Evolutionary conservation across 2,113 vertebrate species (phyloP).

Genomic region (Balaenoptera acutorostrata): DNA sequence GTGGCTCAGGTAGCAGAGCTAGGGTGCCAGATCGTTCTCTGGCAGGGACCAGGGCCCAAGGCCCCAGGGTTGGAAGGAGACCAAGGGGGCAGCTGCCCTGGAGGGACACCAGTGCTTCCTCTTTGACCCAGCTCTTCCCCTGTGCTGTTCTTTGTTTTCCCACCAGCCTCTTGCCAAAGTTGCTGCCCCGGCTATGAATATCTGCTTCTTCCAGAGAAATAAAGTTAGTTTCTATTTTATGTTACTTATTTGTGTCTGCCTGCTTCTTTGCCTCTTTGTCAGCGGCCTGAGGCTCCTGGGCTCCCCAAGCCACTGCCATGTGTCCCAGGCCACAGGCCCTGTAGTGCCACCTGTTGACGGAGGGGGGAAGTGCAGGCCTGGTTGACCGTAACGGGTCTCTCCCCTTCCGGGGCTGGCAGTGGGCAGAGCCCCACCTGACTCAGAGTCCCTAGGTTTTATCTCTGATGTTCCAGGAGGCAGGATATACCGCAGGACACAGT

Average conservation of each 20-base stretch:
- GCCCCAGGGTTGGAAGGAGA: constrained; percentile 54
- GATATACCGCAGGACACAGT: background rate
- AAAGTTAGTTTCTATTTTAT: constrained; percentile 76
- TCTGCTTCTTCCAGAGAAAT: constrained; percentile 74
- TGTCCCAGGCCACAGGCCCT: background rate
- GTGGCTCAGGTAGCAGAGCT: constrained; percentile 20
- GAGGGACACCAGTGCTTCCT: constrained; percentile 30
- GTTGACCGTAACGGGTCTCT: background rate
- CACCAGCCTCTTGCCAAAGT: constrained; percentile 47
- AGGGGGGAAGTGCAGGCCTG: background rate
- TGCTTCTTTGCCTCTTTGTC: background rate
- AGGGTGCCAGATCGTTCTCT: constrained; percentile 24
- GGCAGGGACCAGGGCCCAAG: constrained; percentile 50
- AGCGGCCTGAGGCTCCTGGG: background rate
- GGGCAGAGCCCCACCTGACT: background rate
- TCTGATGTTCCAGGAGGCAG: background rate
- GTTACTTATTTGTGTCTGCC: constrained; percentile 15
- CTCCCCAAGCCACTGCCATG: background rate
- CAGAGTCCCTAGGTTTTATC: background rate
- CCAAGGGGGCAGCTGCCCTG: constrained; percentile 24
- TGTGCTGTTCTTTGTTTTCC: background rate
- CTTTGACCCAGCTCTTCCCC: background rate
- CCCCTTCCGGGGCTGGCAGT: too few relatives aligned
- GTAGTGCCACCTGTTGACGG: background rate
- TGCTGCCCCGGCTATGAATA: constrained; percentile 28